Percentiles rank a stretch among this genome's conserved stretches.
Evolutionary conservation across 2,113 vertebrate genomes (phyloP).

Genomic region (Porphyrio hochstetteri): DNA sequence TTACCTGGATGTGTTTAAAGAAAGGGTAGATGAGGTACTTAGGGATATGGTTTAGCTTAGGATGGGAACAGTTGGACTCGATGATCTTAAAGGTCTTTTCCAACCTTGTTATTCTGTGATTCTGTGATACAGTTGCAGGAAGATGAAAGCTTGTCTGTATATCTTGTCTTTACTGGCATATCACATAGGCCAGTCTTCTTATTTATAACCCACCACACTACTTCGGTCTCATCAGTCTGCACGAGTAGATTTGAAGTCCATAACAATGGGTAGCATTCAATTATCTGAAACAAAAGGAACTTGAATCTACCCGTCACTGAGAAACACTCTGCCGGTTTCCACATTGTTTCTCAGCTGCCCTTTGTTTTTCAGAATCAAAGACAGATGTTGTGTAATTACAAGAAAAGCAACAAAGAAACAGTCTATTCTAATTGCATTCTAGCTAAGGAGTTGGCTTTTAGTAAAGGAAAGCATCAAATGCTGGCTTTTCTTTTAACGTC

Average conservation of each 20-base stretch:
- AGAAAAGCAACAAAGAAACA: background rate
- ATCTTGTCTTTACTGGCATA: background rate
- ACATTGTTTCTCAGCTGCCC: background rate
- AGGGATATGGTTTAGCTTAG: no score
- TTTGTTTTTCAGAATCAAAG: background rate
- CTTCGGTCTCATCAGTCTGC: background rate
- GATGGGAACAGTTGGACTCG: no score
- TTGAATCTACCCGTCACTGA: background rate
- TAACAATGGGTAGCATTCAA: background rate
- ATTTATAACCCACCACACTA: background rate
- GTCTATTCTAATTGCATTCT: background rate
- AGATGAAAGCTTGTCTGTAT: background rate
- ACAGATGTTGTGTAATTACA: background rate
- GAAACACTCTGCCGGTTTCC: background rate
- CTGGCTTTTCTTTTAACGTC: background rate
- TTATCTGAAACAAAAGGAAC: background rate
- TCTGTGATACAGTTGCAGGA: background rate
- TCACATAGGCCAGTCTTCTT: background rate
- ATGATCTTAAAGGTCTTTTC: no score
- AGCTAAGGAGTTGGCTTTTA: background rate
- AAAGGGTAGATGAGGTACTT: no score
- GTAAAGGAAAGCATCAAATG: background rate
- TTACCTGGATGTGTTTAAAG: no score
- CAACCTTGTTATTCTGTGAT: no score
- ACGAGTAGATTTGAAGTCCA: background rate